These are phyloP conservation scores for Eristalis intricaria DNA, from an alignment of 2,888 invertebrate genomes.

Conservation along the genomic window DNA sequence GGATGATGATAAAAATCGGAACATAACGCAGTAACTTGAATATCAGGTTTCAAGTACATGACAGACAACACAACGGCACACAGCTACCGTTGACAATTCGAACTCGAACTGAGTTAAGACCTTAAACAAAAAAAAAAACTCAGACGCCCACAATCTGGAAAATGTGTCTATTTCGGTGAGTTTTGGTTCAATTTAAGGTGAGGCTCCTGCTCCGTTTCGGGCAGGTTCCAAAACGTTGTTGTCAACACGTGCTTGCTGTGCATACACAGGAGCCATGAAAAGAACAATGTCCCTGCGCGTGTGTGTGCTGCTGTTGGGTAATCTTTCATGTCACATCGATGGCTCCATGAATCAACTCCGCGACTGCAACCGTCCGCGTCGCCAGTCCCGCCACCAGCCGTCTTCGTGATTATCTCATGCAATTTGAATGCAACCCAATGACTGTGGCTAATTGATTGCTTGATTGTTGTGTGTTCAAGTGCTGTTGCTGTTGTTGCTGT, in stretches of 20 bases:
- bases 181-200: constrained; percentile 43
- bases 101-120: constrained; percentile 47
- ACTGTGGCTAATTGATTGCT: constrained; percentile 68
- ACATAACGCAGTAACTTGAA: constrained; percentile 50
- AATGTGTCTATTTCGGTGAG: constrained; percentile 37
- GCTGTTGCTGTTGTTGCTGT: constrained; percentile 21
- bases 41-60: constrained; percentile 69
- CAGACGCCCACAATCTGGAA: constrained; percentile 42
- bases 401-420: constrained; percentile 64
- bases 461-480: constrained; percentile 64
- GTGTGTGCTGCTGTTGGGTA: constrained; percentile 41
- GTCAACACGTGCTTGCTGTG: constrained; percentile 41
- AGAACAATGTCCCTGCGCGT: constrained; percentile 46
- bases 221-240: constrained; percentile 10
- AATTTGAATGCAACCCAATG: constrained; percentile 70
- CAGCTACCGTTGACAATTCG: constrained; percentile 40
- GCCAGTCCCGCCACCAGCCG: constrained; percentile 17
- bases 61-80: constrained; percentile 43
- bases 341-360: constrained; percentile 53
- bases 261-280: constrained; percentile 17
- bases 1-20: constrained; percentile 55
- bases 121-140: constrained; percentile 12
- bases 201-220: constrained; percentile 34
- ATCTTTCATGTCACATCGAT: constrained; percentile 64
- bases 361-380: constrained; percentile 11